A percentile compares a stretch with the other conserved stretches of the same genome.
These are phyloP conservation scores for Acronicta aceris DNA, from an alignment of 2,888 invertebrate genomes.

Conservation along the genomic window DNA sequence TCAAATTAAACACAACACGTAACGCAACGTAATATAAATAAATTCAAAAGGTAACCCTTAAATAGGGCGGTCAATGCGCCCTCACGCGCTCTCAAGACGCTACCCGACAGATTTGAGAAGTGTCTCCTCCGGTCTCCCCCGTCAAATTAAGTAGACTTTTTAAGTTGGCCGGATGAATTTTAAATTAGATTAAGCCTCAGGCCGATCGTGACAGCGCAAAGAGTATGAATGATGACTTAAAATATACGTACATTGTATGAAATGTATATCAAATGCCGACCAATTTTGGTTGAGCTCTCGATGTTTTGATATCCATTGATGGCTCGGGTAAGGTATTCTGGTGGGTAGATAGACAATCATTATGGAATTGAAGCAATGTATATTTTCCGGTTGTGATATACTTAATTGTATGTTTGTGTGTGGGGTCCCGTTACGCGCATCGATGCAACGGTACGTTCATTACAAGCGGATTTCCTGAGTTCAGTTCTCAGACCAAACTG, in stretches of 20 bases:
- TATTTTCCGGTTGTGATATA: slow-evolving; percentile 76
- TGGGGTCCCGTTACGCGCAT: slow-evolving; percentile 72
- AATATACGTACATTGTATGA: slow-evolving; percentile 56
- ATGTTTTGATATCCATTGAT: slow-evolving; percentile 48
- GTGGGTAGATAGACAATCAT: slow-evolving; percentile 72
- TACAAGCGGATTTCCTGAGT: slow-evolving; percentile 81
- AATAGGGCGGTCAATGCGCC: slow-evolving; percentile 82
- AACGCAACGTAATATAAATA: slow-evolving; percentile 61
- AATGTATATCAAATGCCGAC: slow-evolving; percentile 61
- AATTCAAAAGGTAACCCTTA: slow-evolving; percentile 75
- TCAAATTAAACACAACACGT: slow-evolving; percentile 65
- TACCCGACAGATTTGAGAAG: slow-evolving; percentile 73
- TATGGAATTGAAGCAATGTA: slow-evolving; percentile 83
- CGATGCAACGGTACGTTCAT: slow-evolving; percentile 70
- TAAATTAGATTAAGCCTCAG: slow-evolving; percentile 84
- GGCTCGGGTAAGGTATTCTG: slow-evolving; percentile 46
- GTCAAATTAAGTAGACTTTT: slow-evolving; percentile 76
- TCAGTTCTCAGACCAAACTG: slow-evolving; percentile 76
- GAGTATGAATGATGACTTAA: slow-evolving; percentile 85
- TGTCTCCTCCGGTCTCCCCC: slow-evolving; percentile 59
- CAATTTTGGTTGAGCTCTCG: slow-evolving; percentile 59
- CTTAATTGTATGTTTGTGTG: slow-evolving; percentile 71
- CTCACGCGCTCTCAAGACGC: slow-evolving; percentile 80
- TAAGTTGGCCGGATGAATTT: slow-evolving; percentile 81
- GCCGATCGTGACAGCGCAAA: slow-evolving; percentile 86